Conservation (phyloP, 2,888 invertebrate species). For the Caenorhabditis sp. region DNA sequence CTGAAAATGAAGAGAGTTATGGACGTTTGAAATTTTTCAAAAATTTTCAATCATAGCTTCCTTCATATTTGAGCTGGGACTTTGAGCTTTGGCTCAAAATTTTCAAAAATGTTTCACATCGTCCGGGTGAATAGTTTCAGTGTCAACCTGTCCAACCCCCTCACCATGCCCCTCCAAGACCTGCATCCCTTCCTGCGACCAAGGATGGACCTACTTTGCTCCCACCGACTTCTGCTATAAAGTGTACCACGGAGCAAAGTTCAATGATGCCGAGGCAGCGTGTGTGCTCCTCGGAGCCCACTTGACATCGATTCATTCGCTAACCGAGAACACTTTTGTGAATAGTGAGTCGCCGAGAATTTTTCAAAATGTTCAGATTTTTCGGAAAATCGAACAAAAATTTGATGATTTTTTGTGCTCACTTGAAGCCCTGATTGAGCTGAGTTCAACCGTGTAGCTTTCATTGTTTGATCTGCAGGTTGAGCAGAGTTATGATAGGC, state of each 20-base stretch:
- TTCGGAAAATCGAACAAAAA: too few species aligned
- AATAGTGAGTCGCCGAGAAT: slow-evolving; percentile 44
- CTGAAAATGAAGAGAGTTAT: too few species aligned
- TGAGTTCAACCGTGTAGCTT: too few species aligned
- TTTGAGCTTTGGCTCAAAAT: not conserved
- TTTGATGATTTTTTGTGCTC: too few species aligned
- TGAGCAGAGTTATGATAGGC: too few species aligned
- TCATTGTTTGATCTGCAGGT: too few species aligned
- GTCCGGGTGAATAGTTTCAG: too few species aligned
- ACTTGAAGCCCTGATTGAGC: too few species aligned
- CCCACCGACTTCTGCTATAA: slow-evolving; percentile 62
- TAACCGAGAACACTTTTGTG: slow-evolving; percentile 63
- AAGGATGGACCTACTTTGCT: slow-evolving; percentile 64
- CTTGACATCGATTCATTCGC: slow-evolving; percentile 54
- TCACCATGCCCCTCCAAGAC: slow-evolving; percentile 52
- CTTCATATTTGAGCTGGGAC: not conserved
- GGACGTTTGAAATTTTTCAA: not conserved
- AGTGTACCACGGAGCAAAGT: slow-evolving; percentile 56
- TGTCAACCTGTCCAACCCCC: slow-evolving; percentile 56
- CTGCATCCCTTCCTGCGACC: slow-evolving; percentile 58
- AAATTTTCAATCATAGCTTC: not conserved
- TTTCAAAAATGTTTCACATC: not conserved
- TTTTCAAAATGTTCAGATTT: too few species aligned
- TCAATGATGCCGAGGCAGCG: slow-evolving; percentile 62
- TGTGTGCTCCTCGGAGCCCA: slow-evolving; percentile 58